phyloP scores from a whole-genome alignment of 2,113 vertebrate species.

The Eretmochelys imbricata region DNA sequence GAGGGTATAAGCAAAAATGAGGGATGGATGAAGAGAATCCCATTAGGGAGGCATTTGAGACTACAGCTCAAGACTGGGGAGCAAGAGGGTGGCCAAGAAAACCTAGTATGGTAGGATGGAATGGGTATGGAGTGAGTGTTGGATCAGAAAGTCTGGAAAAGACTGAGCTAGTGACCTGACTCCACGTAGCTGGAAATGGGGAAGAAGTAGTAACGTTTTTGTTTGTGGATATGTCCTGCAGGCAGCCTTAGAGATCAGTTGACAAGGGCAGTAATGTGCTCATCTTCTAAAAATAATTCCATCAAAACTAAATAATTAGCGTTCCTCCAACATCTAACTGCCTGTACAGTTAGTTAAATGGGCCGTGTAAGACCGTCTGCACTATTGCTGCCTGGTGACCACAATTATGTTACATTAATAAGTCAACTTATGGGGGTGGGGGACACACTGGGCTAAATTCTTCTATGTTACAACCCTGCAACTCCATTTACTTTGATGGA shows the following conservation, averaged over 20 bases:
- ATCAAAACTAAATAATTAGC: not conserved
- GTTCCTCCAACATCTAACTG: not conserved
- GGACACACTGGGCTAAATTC: not conserved
- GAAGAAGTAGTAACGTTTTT: not conserved
- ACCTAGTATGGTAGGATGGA: not conserved
- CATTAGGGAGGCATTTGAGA: not conserved
- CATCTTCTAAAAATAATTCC: not conserved
- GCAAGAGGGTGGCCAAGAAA: not conserved
- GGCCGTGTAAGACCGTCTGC: not conserved
- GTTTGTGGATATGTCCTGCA: not conserved
- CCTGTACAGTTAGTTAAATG: not conserved
- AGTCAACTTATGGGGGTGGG: not conserved
- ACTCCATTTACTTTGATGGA: not conserved
- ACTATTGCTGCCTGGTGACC: not conserved
- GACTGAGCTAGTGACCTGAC: not conserved
- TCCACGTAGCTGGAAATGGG: not conserved
- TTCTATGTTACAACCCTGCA: not conserved
- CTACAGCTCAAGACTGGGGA: not conserved
- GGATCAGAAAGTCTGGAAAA: not conserved
- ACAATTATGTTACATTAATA: not conserved
- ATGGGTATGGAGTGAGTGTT: not conserved
- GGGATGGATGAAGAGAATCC: not conserved
- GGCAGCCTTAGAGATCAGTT: not conserved
- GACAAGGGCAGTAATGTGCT: fast-evolving
- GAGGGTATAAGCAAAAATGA: not conserved